Evolutionary conservation across 2,113 vertebrate species (phyloP), one percentile per base, ranked within the genome.

Genomic region (Otis tarda): DNA sequence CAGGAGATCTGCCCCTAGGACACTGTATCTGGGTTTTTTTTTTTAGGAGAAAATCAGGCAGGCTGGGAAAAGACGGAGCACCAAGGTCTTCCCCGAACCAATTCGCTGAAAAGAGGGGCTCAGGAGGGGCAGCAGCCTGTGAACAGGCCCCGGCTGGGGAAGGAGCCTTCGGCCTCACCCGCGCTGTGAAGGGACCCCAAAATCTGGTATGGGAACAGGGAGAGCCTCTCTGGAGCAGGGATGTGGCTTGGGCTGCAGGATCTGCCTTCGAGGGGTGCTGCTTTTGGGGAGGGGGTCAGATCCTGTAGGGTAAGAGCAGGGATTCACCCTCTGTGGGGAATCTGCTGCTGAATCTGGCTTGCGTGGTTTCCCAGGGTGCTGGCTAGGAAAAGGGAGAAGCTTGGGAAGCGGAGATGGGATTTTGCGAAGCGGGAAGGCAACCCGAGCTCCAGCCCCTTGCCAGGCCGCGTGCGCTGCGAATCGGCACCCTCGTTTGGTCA

Each of bases 21-120:
- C 37, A 1, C 4, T 0, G 4, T 13, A 2, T 35, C 3, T 0
- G 2, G 76, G 43, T 17, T 43, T 43, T 9, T 43, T 43, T 9
- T 49, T n/a, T 23, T 4, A 4, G 43, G 37, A 27, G 76, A 22
- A 23, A 45, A 65, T 33, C 27, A 5, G 28, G n/a, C 37, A n/a
- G 57, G 47, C 15, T 37, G 57, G 20, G 49, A 37, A 31, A 25
- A 21, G 27, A 27, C 14, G 20, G 16, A 53, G 12, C 30, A 59
- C 23, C 3, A 1, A n/a, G 9, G n/a, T 4, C 11, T 16, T 53
- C 50, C 33, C 5, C 0, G 4, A 35, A 33, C 6, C 27, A 30
- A 5, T 16, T 18, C 2, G 8, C 10, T 67, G 49, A 37, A n/a
- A 25, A 21, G 27, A 27, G 14, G 20, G 16, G 13, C 21, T 14